These are phyloP conservation scores for Gnathonemus echidnorhynchus DNA, from an alignment of 2,113 vertebrate species.

Conservation along the genomic window DNA sequence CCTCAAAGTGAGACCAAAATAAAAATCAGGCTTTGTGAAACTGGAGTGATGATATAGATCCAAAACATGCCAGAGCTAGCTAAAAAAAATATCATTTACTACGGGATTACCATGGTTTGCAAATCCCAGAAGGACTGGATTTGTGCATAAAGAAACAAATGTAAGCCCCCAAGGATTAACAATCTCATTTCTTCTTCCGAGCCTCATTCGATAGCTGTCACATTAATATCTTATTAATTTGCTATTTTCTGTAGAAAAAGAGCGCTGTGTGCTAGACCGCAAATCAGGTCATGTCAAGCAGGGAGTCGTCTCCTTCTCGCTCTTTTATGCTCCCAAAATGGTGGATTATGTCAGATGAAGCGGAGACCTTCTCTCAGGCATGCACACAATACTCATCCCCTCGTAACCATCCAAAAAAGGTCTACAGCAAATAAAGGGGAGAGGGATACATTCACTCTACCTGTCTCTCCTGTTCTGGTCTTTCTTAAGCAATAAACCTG, in stretches of 20 bases:
- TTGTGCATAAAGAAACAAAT: conserved; percentile 52
- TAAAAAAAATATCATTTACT: conserved; percentile 37
- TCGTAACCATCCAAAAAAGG: neutral
- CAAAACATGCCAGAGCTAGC: conserved; percentile 6
- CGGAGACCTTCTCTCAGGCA: conserved; percentile 22
- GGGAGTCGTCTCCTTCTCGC: neutral
- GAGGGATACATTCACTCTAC: neutral
- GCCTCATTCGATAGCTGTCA: conserved; percentile 51
- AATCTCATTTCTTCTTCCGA: conserved; percentile 56
- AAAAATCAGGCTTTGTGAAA: neutral
- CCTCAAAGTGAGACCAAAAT: neutral
- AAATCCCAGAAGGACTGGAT: conserved; percentile 48
- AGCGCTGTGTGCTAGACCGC: neutral
- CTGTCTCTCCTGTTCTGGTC: neutral
- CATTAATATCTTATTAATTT: conserved; percentile 43
- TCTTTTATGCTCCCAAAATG: conserved; percentile 27
- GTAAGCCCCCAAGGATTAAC: conserved; percentile 64
- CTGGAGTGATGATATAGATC: neutral
- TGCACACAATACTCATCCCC: neutral
- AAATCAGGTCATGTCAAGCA: conserved; percentile 19
- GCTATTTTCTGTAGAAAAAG: conserved; percentile 2
- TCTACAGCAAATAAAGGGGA: neutral
- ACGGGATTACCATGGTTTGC: conserved; percentile 50
- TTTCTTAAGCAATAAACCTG: neutral
- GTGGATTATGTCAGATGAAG: conserved; percentile 8